phyloP scores from a whole-genome alignment of 2,888 invertebrate species.

The Oxycera nigricornis region DNA sequence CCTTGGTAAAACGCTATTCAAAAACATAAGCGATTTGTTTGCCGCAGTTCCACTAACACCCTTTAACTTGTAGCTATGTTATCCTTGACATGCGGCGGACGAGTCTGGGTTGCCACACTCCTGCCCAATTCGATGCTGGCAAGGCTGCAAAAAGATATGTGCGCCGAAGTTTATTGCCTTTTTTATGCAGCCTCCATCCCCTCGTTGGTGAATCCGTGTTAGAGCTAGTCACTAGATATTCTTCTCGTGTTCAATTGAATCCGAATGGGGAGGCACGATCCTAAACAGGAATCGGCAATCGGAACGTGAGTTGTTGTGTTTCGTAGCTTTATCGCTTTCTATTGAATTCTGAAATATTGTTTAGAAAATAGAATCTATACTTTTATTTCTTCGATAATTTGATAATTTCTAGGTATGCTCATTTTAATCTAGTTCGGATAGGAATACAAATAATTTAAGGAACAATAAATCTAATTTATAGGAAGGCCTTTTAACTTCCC shows the following conservation, averaged over 20 bases:
- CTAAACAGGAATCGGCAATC: background rate
- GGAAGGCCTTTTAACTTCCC: too few relatives aligned
- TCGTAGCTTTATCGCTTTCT: background rate
- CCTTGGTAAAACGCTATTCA: background rate
- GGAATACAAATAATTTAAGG: too few relatives aligned
- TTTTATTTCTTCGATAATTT: too few relatives aligned
- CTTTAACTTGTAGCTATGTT: slow-evolving; percentile 7
- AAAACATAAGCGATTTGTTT: slow-evolving; percentile 36
- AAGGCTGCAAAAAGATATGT: background rate
- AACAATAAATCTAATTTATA: too few relatives aligned
- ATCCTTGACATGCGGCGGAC: slow-evolving; percentile 12
- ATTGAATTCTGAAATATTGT: background rate
- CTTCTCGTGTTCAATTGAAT: slow-evolving; percentile 27
- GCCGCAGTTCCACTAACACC: slow-evolving; percentile 11
- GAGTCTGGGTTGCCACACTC: background rate
- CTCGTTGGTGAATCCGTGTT: background rate
- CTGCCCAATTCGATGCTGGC: background rate
- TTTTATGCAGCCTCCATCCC: background rate
- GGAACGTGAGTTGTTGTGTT: background rate
- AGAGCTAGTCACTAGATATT: slow-evolving; percentile 26
- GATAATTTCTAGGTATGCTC: too few relatives aligned
- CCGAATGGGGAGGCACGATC: background rate
- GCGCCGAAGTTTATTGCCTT: slow-evolving; percentile 17
- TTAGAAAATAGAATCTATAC: background rate
- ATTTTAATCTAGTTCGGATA: too few relatives aligned